Evolutionary conservation across 2,113 vertebrate species (phyloP), one percentile per base, ranked within the genome.

Genomic region (Podilymbus podiceps): DNA sequence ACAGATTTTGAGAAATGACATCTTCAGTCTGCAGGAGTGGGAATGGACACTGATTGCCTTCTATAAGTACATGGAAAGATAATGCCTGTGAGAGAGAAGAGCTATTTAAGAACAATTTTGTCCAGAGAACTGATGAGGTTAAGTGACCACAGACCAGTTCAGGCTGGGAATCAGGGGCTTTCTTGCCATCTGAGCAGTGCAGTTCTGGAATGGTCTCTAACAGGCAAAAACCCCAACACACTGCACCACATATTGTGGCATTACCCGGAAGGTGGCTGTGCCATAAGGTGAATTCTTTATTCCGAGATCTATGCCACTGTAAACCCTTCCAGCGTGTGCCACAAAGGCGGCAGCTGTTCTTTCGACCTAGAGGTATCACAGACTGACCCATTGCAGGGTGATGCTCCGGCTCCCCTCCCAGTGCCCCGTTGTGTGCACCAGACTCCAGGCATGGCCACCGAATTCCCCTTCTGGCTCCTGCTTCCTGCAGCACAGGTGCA

Each of bases 321-420:
- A 53, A 55, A 28, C 7, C 13, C 63, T 69, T 66, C 71, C 50
- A 69, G 62, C 12, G 2, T 4, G 15, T 75, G 68, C 81, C 74
- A 22, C 19, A 5, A n/a, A 46, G 49, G 50, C 22, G 75, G 40
- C 72, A 77, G 89, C 75, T 73, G 9, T 2, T 66, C 56, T 42
- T 77, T 11, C 69, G 49, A 50, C 33, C 50, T n/a, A 2, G 21
- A 33, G 55, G 64, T 56, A 6, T 8, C 76, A 40, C 40, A 50
- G 68, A 2, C 56, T 25, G 68, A 91, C 15, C 59, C 25, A 3
- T 0, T 5, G 38, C 1, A 0, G 3, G 60, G 38, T 11, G 66
- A 79, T 90, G 91, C 71, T 76, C 71, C 67, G 35, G 62, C 58
- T 73, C 49, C 58, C 76, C 58, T 73, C 27, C 35, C 79, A 25